A percentile compares a stretch with the other conserved stretches of the same genome.
These are phyloP conservation scores for Embiotoca jacksoni DNA, from an alignment of 2,113 vertebrate species.

Conservation along the genomic window DNA sequence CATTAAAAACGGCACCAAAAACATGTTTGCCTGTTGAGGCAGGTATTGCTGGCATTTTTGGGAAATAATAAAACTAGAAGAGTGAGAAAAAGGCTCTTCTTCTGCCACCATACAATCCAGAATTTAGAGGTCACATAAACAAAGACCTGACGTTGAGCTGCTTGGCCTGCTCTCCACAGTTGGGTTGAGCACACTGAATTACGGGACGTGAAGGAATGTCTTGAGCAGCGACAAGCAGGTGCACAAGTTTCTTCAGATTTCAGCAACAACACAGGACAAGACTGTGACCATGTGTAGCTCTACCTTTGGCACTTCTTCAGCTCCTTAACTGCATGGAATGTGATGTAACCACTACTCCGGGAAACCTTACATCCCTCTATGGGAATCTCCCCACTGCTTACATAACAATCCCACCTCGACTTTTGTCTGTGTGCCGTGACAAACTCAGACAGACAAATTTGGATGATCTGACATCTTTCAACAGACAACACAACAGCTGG, in stretches of 20 bases:
- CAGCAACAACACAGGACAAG: background rate
- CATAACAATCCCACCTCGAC: constrained; percentile 16
- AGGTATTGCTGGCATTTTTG: background rate
- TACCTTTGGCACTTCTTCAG: background rate
- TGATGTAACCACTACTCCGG: background rate
- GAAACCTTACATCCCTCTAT: background rate
- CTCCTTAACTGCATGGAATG: background rate
- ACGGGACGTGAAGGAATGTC: constrained; percentile 17
- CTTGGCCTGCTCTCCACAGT: background rate
- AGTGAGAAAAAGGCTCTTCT: constrained; percentile 18
- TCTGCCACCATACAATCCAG: background rate
- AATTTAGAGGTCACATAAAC: constrained; percentile 5
- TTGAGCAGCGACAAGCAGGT: background rate
- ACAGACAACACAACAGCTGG: constrained; percentile 13
- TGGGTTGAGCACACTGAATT: constrained; percentile 14
- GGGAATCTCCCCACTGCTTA: constrained; percentile 13
- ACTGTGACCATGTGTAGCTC: background rate
- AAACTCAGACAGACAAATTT: background rate
- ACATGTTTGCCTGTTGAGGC: constrained; percentile 14
- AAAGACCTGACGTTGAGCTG: background rate
- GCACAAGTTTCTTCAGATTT: background rate
- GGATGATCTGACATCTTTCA: constrained; percentile 5
- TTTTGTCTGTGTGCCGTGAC: background rate
- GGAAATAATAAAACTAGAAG: constrained; percentile 23
- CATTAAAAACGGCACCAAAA: background rate